These are phyloP conservation scores for Xyliphius kryptos DNA, from an alignment of 2,113 vertebrate genomes.

Conservation along the genomic window DNA sequence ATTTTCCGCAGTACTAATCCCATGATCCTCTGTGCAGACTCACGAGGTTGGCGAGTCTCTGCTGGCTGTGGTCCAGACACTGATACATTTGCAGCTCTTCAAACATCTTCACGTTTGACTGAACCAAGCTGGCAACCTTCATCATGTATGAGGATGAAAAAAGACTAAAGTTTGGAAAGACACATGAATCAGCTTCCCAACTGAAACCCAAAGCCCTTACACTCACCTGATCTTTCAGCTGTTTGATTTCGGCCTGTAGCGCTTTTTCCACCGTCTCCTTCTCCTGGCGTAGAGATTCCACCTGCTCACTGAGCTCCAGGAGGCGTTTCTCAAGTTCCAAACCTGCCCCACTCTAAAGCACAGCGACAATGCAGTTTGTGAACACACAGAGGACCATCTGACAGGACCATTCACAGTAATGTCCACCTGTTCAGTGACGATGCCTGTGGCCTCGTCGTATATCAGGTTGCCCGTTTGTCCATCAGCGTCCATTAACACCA, in stretches of 20 bases:
- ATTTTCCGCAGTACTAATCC: too few relatives aligned
- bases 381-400: neutral
- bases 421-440: constrained; percentile 45
- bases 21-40: constrained; percentile 9
- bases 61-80: constrained; percentile 41
- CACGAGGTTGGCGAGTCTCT: constrained; percentile 48
- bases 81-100: constrained; percentile 47
- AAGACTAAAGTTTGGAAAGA: neutral
- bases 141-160: neutral
- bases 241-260: constrained; percentile 37
- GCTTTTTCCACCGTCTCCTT: constrained; percentile 48
- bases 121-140: constrained; percentile 42
- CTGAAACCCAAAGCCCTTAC: neutral
- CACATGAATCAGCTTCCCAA: neutral
- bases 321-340: constrained; percentile 45
- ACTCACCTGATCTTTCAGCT: constrained; percentile 47
- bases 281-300: constrained; percentile 26
- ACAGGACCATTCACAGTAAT: neutral
- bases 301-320: constrained; percentile 47
- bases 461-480: constrained; percentile 37
- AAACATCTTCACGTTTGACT: constrained; percentile 46
- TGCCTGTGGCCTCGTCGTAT: constrained; percentile 35
- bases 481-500: constrained; percentile 47
- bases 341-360: constrained; percentile 37
- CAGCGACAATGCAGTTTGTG: neutral